Evolutionary conservation across 2,113 vertebrate species (phyloP).

Genomic region (Smithornis capensis): DNA sequence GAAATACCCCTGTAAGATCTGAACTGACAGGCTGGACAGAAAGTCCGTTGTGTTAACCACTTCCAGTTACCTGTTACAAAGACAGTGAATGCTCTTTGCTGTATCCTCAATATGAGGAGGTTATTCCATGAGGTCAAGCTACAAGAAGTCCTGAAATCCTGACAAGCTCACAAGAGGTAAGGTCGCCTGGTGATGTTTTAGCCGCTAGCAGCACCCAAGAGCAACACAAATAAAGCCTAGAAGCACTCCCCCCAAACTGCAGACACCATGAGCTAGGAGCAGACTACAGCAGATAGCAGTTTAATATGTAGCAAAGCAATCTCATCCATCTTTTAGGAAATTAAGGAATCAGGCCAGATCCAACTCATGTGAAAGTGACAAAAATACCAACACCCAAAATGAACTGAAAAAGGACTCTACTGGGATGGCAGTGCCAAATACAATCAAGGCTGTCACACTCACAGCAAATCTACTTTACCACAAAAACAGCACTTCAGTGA

Average conservation of each 20-base stretch:
- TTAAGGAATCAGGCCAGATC: not conserved
- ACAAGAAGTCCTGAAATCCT: not conserved
- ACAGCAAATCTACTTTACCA: not conserved
- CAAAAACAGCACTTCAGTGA: not conserved
- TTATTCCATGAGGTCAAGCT: not conserved
- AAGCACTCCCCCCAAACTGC: not conserved
- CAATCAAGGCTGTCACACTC: not conserved
- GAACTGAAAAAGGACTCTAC: not conserved
- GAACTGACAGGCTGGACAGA: not conserved
- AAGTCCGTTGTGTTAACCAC: not conserved
- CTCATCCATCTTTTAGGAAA: not conserved
- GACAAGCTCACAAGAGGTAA: not conserved
- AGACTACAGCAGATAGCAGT: not conserved
- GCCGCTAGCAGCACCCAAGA: not conserved
- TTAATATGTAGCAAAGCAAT: not conserved
- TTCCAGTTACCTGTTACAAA: not conserved
- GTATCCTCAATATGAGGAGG: not conserved
- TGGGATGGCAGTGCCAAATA: not conserved
- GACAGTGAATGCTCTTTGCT: not conserved
- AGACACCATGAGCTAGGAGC: fast-evolving
- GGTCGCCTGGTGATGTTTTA: not conserved
- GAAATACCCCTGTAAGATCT: not conserved
- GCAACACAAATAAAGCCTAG: not conserved
- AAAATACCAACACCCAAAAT: not conserved
- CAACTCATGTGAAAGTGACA: not conserved